These are phyloP conservation scores for Epinephelus malabaricus DNA, from an alignment of 2,797 vertebrate genomes.

Conservation along the genomic window DNA sequence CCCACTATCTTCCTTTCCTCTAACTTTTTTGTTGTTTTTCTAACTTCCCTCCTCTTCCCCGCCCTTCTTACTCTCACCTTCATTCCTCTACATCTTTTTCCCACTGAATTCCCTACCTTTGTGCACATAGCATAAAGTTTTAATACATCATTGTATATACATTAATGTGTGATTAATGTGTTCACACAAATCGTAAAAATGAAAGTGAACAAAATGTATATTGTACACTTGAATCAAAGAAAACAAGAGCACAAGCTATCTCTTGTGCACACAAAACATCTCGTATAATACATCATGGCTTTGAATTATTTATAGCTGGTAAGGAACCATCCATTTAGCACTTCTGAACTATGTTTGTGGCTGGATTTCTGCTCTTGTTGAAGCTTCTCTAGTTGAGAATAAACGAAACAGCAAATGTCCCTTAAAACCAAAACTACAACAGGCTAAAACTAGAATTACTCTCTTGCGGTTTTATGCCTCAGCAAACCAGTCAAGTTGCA, in stretches of 20 bases:
- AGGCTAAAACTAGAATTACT: too few species aligned
- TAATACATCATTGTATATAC: too few species aligned
- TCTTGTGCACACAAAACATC: neutral
- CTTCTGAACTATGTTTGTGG: neutral
- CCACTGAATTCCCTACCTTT: neutral
- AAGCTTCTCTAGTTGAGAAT: neutral
- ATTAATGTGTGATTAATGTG: neutral
- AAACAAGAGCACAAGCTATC: neutral
- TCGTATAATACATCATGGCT: slow-evolving; percentile 7
- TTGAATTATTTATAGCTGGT: slow-evolving; percentile 18
- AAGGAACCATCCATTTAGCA: slow-evolving; percentile 8
- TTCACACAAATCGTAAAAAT: neutral
- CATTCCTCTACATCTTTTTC: neutral
- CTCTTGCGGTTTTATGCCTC: too few species aligned
- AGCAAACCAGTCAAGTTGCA: too few species aligned
- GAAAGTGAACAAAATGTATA: neutral
- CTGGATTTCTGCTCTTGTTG: neutral
- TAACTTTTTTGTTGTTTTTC: neutral
- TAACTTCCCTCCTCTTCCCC: neutral
- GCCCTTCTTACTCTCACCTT: neutral
- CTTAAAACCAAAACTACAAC: too few species aligned
- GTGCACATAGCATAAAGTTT: too few species aligned
- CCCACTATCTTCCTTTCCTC: neutral
- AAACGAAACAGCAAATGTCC: too few species aligned
- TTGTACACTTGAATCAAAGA: neutral